These are phyloP conservation scores for Agrotis clavis DNA, from an alignment of 2,888 invertebrate species.

Conservation along the genomic window DNA sequence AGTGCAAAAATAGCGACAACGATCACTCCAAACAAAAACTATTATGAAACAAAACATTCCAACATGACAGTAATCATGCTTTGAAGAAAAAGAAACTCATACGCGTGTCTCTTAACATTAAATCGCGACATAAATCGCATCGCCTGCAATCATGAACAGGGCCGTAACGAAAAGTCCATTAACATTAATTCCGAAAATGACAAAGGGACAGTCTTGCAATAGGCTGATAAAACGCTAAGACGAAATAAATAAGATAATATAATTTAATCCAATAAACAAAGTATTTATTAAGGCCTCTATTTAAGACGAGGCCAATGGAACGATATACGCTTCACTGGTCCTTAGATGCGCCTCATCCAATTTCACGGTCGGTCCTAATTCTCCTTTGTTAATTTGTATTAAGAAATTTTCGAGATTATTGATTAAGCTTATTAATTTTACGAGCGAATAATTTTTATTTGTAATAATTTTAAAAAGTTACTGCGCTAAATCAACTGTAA, in stretches of 20 bases:
- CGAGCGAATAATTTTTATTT: conserved; percentile 12
- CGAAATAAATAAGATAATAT: conserved; percentile 37
- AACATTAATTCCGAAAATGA: not conserved
- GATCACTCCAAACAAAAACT: no score
- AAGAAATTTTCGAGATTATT: conserved; percentile 66
- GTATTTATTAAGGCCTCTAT: conserved; percentile 54
- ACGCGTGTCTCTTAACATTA: not conserved
- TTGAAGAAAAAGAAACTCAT: not conserved
- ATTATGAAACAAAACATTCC: not conserved
- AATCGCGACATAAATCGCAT: not conserved
- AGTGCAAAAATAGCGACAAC: no score
- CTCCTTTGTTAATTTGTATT: conserved; percentile 81
- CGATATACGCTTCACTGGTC: conserved; percentile 69
- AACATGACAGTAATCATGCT: not conserved
- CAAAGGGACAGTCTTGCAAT: not conserved
- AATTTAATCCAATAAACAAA: conserved; percentile 62
- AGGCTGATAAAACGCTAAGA: conserved; percentile 20
- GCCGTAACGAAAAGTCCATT: not conserved
- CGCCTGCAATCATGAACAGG: not conserved
- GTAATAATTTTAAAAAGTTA: not conserved
- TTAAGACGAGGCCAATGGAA: conserved; percentile 76
- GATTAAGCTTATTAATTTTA: conserved; percentile 56
- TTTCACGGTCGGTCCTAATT: conserved; percentile 74
- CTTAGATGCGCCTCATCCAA: conserved; percentile 75
- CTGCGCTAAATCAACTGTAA: not conserved